These are phyloP conservation scores for Procavia capensis DNA, from an alignment of 2,113 vertebrate species.

Conservation along the genomic window DNA sequence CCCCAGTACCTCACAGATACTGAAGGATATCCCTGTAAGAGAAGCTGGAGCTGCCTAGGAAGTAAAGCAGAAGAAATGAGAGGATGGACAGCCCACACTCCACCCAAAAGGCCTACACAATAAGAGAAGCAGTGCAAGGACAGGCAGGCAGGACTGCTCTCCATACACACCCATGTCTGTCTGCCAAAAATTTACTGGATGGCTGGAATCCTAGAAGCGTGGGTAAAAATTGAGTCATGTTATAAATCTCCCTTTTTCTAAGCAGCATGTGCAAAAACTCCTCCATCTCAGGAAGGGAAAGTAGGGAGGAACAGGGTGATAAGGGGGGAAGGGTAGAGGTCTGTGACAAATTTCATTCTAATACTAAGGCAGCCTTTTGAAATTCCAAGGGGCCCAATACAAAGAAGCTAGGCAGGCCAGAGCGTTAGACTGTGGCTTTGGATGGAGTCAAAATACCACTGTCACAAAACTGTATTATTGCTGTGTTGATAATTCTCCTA, in stretches of 20 bases:
- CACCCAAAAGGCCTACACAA: background rate
- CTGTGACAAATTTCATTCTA: conserved; percentile 52
- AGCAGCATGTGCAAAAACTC: conserved; percentile 69
- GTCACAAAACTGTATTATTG: conserved; percentile 69
- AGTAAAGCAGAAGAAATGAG: background rate
- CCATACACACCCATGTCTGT: background rate
- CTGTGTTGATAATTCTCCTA: conserved; percentile 72
- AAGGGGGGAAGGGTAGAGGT: background rate
- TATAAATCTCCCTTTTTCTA: conserved; percentile 66
- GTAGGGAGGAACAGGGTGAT: background rate
- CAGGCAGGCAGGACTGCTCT: background rate
- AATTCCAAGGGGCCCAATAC: conserved; percentile 15
- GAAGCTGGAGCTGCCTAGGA: background rate
- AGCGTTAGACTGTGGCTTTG: background rate
- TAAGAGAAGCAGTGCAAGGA: background rate
- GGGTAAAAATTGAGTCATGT: conserved; percentile 58
- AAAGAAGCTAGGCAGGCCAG: background rate
- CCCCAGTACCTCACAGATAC: background rate
- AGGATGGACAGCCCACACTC: conserved; percentile 7
- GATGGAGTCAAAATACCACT: conserved; percentile 32
- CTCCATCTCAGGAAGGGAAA: conserved; percentile 57
- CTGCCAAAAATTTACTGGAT: conserved; percentile 64
- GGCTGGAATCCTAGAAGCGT: conserved; percentile 63
- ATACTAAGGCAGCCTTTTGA: conserved; percentile 23
- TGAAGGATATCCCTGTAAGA: background rate